A percentile compares a stretch with the other conserved stretches of the same genome.
Conservation (phyloP, 2,888 invertebrate genomes). For the Bursaphelenchus okinawaensis region DNA sequence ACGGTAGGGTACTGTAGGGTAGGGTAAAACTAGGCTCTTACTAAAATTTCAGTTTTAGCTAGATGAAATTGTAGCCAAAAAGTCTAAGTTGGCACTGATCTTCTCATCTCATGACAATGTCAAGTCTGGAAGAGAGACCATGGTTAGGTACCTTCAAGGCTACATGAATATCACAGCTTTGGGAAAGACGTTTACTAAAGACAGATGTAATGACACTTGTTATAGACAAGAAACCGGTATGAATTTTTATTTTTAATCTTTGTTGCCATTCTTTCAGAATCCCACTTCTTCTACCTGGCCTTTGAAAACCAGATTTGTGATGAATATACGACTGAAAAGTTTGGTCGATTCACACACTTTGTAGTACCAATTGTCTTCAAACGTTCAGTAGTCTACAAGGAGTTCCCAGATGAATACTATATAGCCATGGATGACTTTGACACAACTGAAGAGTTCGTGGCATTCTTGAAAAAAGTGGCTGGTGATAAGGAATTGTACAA, state of each 20-base stretch:
- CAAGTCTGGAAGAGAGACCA: not conserved
- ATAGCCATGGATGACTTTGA: not conserved
- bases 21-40: too few species aligned
- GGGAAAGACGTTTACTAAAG: not conserved
- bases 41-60: not conserved
- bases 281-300: slow-evolving; percentile 8
- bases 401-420: not conserved
- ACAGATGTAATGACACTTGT: not conserved
- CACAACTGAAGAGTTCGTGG: not conserved
- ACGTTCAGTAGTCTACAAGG: not conserved
- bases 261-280: not conserved
- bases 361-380: not conserved
- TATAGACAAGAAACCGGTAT: not conserved
- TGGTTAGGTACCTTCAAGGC: not conserved
- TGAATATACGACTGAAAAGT: slow-evolving; percentile 11
- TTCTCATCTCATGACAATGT: not conserved
- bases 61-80: not conserved
- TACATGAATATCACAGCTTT: not conserved
- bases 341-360: not conserved
- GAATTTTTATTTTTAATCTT: not conserved
- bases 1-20: too few species aligned
- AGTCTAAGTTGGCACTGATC: not conserved
- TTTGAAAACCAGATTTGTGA: slow-evolving; percentile 11
- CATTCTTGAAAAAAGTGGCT: not conserved
- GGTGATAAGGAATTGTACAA: not conserved